Evolutionary conservation across 2,888 invertebrate species (phyloP).

Genomic region (Limnephilus marmoratus): DNA sequence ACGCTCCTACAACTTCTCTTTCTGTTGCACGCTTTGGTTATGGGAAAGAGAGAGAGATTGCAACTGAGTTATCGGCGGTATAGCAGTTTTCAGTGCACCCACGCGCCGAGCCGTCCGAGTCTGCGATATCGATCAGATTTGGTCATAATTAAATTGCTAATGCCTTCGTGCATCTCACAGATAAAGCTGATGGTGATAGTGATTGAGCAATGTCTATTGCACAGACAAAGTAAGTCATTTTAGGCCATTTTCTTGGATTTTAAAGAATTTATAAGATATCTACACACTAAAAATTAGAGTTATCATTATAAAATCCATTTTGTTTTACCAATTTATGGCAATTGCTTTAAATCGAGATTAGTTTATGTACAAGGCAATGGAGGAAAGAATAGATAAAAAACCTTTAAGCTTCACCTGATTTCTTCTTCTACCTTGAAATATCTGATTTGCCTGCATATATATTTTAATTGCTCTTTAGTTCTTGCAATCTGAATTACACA

Average conservation of each 20-base stretch:
- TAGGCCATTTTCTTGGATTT: no score
- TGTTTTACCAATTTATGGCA: no score
- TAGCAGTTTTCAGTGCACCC: constrained; percentile 10
- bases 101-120: constrained; percentile 20
- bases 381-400: no score
- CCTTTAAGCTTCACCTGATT: no score
- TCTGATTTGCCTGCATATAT: neutral
- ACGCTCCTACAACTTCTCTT: neutral
- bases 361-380: no score
- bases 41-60: neutral
- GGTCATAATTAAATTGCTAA: constrained; percentile 10
- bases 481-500: neutral
- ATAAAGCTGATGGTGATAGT: neutral
- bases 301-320: no score
- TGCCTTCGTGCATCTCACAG: neutral
- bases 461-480: neutral
- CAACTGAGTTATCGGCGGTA: neutral
- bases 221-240: no score
- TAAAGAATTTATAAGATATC: no score
- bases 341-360: no score
- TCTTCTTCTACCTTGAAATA: no score
- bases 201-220: neutral
- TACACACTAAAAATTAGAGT: no score
- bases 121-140: constrained; percentile 45
- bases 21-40: neutral